Percentiles rank a stretch among this genome's conserved stretches.
Conservation (phyloP, 1,140 invertebrate genomes). For the Dendrolimus punctatus region DNA sequence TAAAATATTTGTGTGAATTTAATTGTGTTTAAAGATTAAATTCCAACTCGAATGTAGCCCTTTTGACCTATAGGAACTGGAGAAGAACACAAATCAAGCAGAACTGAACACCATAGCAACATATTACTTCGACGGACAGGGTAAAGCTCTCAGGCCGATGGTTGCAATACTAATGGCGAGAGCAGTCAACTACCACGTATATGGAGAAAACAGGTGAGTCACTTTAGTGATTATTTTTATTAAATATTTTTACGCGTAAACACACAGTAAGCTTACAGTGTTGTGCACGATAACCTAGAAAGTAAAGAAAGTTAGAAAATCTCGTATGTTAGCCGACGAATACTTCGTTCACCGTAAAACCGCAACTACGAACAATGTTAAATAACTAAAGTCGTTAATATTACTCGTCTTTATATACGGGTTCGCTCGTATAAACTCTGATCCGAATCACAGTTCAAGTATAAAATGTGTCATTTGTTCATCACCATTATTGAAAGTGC, state of each 20-base stretch:
- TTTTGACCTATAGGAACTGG: constrained; percentile 78
- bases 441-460: too few relatives aligned
- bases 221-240: neutral
- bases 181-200: constrained; percentile 91
- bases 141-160: constrained; percentile 95
- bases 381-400: too few relatives aligned
- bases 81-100: constrained; percentile 82
- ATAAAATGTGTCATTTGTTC: too few relatives aligned
- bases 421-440: too few relatives aligned
- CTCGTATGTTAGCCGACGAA: neutral
- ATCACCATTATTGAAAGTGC: too few relatives aligned
- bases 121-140: constrained; percentile 98
- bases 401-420: too few relatives aligned
- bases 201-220: constrained; percentile 85
- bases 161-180: constrained; percentile 92
- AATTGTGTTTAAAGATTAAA: constrained; percentile 21
- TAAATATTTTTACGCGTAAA: too few relatives aligned
- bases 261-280: too few relatives aligned
- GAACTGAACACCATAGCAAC: constrained; percentile 90
- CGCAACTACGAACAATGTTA: neutral
- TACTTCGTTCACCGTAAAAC: neutral
- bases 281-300: constrained; percentile 4
- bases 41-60: constrained; percentile 42
- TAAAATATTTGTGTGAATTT: too few relatives aligned
- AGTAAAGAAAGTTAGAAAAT: constrained; percentile 16